Evolutionary conservation across 1,140 invertebrate genomes (phyloP).

Genomic region (Drosophila pectinifera): DNA sequence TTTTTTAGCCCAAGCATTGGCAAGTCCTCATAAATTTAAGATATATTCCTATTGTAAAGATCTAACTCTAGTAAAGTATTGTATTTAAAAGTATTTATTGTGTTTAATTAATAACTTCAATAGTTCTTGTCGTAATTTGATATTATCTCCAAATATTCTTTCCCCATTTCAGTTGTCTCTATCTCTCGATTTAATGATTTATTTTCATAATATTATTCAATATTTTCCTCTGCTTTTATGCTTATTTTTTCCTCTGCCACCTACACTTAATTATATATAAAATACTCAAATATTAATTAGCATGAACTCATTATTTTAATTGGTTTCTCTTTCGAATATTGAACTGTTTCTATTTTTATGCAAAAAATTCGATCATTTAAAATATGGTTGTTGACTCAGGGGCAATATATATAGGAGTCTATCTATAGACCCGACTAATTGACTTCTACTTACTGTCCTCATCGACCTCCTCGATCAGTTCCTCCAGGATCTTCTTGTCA

Average conservation of each 20-base stretch:
- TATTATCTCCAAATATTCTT: neutral
- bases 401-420: neutral
- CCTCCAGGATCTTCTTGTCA: constrained; percentile 97
- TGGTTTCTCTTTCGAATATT: neutral
- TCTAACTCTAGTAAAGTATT: too few relatives aligned
- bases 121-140: neutral
- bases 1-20: too few relatives aligned
- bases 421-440: neutral
- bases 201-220: neutral
- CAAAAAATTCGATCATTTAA: constrained; percentile 8
- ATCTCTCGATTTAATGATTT: neutral
- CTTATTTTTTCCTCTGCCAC: neutral
- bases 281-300: constrained; percentile 9
- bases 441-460: constrained; percentile 92
- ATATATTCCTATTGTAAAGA: too few relatives aligned
- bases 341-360: constrained; percentile 11
- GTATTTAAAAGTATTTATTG: neutral
- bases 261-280: constrained; percentile 1
- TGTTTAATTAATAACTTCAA: too few relatives aligned
- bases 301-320: constrained; percentile 28
- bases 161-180: neutral
- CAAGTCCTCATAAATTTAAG: too few relatives aligned
- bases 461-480: constrained; percentile 98
- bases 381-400: constrained; percentile 1
- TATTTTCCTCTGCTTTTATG: neutral